These are phyloP conservation scores for Xiphydria camelus DNA, from an alignment of 2,888 invertebrate genomes.

Conservation along the genomic window DNA sequence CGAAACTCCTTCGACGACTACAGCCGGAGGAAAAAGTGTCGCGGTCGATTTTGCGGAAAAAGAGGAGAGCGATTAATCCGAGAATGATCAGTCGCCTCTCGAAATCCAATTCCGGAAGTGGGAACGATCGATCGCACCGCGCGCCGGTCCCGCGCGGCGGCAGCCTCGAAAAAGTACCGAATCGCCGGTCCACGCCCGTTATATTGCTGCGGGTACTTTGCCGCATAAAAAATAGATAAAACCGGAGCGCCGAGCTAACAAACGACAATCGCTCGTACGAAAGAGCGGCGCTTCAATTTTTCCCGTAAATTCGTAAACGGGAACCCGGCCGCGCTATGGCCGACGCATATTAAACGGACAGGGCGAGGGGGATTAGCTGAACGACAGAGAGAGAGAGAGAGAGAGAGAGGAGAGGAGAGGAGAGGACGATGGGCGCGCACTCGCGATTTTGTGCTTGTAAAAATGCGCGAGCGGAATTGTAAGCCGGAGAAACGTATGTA, in stretches of 20 bases:
- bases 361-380: conserved; percentile 47
- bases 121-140: conserved; percentile 22
- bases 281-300: conserved; percentile 35
- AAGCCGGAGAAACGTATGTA: conserved; percentile 42
- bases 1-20: too few species aligned
- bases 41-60: conserved; percentile 9
- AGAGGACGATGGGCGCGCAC: conserved; percentile 33
- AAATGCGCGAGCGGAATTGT: conserved; percentile 32
- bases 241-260: conserved; percentile 47
- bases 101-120: conserved; percentile 13
- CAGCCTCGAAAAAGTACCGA: too few species aligned
- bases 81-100: conserved; percentile 8
- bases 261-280: conserved; percentile 42
- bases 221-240: conserved; percentile 49
- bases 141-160: too few species aligned
- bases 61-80: too few species aligned
- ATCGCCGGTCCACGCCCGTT: too few species aligned
- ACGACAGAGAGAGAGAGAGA: too few species aligned
- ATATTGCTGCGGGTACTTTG: conserved; percentile 44
- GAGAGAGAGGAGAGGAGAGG: too few species aligned
- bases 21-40: conserved; percentile 34
- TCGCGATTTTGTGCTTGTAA: conserved; percentile 44
- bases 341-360: conserved; percentile 49
- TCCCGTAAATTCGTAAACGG: conserved; percentile 50
- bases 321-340: conserved; percentile 35